A percentile compares a stretch with the other conserved stretches of the same genome.
Conservation (phyloP, 2,888 invertebrate species). For the Cenopis cana region DNA sequence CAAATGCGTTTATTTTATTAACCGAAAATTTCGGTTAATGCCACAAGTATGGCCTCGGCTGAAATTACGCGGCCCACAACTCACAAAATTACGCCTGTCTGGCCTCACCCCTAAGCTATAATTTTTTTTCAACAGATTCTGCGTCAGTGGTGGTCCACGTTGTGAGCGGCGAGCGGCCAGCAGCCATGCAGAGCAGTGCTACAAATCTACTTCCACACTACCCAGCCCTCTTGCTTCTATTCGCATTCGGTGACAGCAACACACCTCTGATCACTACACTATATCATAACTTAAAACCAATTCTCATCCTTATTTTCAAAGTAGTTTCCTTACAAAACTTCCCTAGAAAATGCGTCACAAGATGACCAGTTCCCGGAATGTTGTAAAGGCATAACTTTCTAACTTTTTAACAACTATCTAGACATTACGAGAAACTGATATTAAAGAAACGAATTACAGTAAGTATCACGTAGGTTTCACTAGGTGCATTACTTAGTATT, state of each 20-base stretch:
- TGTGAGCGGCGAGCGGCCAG: slow-evolving; percentile 90
- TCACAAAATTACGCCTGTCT: too few species aligned
- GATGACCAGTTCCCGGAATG: slow-evolving; percentile 67
- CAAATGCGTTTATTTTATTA: too few species aligned
- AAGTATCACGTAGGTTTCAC: slow-evolving; percentile 50
- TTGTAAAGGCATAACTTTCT: slow-evolving; percentile 54
- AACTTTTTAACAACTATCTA: slow-evolving; percentile 21
- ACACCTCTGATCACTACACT: slow-evolving; percentile 4
- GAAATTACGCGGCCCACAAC: too few species aligned
- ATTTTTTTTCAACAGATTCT: slow-evolving; percentile 87
- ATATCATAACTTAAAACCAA: slow-evolving; percentile 14
- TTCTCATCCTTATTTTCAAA: slow-evolving; percentile 45
- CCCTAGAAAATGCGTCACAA: slow-evolving; percentile 61
- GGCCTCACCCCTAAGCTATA: too few species aligned
- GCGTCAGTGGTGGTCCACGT: slow-evolving; percentile 93
- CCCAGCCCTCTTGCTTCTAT: slow-evolving; percentile 54
- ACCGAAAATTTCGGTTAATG: too few species aligned
- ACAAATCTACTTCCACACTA: slow-evolving; percentile 57
- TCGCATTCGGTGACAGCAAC: slow-evolving; percentile 45
- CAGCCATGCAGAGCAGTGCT: slow-evolving; percentile 85
- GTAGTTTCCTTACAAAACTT: slow-evolving; percentile 53
- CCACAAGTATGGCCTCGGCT: too few species aligned
- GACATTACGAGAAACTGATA: slow-evolving; percentile 55
- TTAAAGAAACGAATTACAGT: slow-evolving; percentile 76
- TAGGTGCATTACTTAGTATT: slow-evolving; percentile 31